Base-by-base conservation (phyloP, 2,797 vertebrate species). In the Muscicapa striata region DNA sequence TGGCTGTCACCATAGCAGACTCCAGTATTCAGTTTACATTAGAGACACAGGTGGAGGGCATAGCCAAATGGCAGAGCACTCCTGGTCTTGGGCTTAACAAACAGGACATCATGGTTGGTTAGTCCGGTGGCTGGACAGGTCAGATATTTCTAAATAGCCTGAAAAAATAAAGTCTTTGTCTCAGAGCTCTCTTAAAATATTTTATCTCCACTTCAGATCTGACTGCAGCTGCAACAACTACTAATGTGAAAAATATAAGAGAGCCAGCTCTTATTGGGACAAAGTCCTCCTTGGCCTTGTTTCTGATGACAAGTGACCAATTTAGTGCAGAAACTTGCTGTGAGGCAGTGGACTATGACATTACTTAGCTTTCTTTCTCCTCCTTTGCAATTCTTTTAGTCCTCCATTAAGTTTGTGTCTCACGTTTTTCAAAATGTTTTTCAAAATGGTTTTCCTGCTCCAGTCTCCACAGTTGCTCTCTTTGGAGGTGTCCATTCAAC, bases 401-500 rank as follows among this genome's bases (percentile, higher is more conserved):
- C 13, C 1, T 43, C 19, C 48, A 12, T 49, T 66, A 58, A 87
- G 20, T 46, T 78, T 9, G 5, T 74, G 34, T 20, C 16, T 87
- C 38, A 40, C 0, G 0, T 79, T 92, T 88, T 43, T 79, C 29
- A 48, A 46, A n/a, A 26, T 11, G 16, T 10, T 49, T 66, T 91
- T 34, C 34, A 34, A 34, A 34, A 34, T n/a, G n/a, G n/a, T 89
- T 84, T 88, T 58, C 7, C 14, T 79, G 6, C 20, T 87, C 14
- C 34, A 23, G 8, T 58, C 38, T 52, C 52, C 24, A 29, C 17
- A 77, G 51, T 59, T 84, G 15, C 29, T 54, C 15, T 51, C 79
- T 85, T 93, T 85, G 55, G 68, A 91, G 34, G 11, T 61, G 49
- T 94, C 84, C 79, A 85, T 91, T 84, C 74, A 59, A 66, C 38